These are phyloP conservation scores for Sarcophaga peregrina DNA, from an alignment of 1,140 invertebrate species.

Conservation along the genomic window DNA sequence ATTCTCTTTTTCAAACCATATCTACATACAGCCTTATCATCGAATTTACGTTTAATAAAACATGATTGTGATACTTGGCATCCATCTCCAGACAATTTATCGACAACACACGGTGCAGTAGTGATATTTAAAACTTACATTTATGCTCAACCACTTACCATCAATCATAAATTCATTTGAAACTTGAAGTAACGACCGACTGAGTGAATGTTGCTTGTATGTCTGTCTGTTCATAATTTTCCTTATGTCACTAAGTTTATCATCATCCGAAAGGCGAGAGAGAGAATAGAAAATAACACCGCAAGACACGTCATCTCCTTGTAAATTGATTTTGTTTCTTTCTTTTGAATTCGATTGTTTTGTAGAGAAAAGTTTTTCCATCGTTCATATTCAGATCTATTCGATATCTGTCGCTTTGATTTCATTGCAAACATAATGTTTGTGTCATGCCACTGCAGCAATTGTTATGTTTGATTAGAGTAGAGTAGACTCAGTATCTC, in stretches of 20 bases:
- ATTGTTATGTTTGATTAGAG: neutral
- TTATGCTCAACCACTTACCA: slow-evolving; percentile 20
- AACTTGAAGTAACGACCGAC: neutral
- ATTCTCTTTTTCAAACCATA: too few species aligned
- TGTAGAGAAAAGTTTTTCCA: neutral
- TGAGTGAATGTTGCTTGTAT: neutral
- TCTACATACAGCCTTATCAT: too few species aligned
- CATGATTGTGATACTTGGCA: neutral
- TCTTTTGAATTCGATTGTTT: neutral
- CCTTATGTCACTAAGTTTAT: neutral
- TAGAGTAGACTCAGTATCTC: neutral
- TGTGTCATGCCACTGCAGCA: neutral
- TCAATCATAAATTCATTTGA: slow-evolving; percentile 24
- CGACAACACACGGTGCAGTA: neutral
- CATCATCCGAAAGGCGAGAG: neutral
- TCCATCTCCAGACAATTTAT: neutral
- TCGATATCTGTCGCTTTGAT: neutral
- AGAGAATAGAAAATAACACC: neutral
- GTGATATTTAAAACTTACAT: neutral
- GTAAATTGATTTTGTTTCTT: neutral
- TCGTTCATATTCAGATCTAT: neutral
- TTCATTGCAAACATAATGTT: neutral
- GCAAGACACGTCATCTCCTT: slow-evolving; percentile 1
- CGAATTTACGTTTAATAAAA: too few species aligned
- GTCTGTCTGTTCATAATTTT: neutral